Evolutionary conservation across 1,140 invertebrate species (phyloP).

Genomic region (Battus philenor): DNA sequence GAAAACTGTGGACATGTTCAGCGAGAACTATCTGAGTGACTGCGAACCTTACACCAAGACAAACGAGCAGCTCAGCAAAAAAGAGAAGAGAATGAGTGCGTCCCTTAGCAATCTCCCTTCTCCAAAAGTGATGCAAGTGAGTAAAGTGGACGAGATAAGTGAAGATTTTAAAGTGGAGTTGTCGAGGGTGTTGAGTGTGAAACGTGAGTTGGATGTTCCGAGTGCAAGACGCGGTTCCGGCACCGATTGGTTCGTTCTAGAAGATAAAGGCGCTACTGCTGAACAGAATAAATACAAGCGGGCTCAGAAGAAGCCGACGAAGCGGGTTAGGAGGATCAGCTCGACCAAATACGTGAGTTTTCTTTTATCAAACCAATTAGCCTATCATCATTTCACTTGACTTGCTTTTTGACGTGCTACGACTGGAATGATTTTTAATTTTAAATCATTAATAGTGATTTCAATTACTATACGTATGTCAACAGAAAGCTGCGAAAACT

Average conservation of each 20-base stretch:
- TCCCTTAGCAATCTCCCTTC: constrained; percentile 54
- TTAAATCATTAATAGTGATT: too few relatives aligned
- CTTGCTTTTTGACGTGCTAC: too few relatives aligned
- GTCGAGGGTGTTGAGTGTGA: constrained; percentile 37
- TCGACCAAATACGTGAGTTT: constrained; percentile 71
- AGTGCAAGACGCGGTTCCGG: constrained; percentile 49
- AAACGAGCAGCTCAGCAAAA: constrained; percentile 22
- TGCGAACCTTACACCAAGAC: constrained; percentile 60
- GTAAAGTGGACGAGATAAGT: constrained; percentile 47
- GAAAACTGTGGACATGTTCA: constrained; percentile 58
- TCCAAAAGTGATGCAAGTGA: constrained; percentile 55
- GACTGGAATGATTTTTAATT: too few relatives aligned
- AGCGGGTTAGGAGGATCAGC: constrained; percentile 57
- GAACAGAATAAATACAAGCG: constrained; percentile 51
- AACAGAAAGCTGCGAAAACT: too few relatives aligned
- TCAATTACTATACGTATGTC: too few relatives aligned
- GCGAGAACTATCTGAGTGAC: constrained; percentile 65
- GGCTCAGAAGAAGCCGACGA: constrained; percentile 53
- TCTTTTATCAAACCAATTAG: too few relatives aligned
- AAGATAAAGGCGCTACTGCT: constrained; percentile 33
- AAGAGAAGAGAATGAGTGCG: constrained; percentile 50
- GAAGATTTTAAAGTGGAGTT: constrained; percentile 60
- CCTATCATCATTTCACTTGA: too few relatives aligned
- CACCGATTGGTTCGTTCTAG: constrained; percentile 65
- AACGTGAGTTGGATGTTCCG: constrained; percentile 28